phyloP scores from a whole-genome alignment of 2,113 vertebrate species.

The Ploceus nigricollis region DNA sequence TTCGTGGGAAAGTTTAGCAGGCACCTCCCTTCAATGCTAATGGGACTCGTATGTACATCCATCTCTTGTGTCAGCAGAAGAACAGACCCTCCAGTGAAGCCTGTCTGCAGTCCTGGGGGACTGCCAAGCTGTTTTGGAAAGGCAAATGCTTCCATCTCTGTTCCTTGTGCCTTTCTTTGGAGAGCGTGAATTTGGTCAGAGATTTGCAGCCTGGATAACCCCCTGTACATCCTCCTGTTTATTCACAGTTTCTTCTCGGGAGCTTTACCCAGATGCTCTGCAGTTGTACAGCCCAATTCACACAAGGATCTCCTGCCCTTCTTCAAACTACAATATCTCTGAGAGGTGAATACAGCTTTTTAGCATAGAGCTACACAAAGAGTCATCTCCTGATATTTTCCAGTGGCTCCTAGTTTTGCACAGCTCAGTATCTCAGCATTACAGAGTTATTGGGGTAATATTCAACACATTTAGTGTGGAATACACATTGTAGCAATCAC shows the following conservation, averaged over 20 bases:
- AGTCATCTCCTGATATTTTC: not conserved
- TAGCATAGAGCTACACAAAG: not conserved
- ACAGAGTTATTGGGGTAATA: not conserved
- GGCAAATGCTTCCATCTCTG: not conserved
- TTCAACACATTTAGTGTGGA: not conserved
- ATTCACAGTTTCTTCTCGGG: not conserved
- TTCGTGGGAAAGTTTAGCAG: conserved; percentile 31
- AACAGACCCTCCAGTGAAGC: conserved; percentile 9
- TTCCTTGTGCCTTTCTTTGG: not conserved
- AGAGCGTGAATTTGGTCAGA: not conserved
- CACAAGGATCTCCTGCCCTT: not conserved
- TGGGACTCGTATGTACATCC: conserved; percentile 22
- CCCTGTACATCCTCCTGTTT: not conserved
- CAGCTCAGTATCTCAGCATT: not conserved
- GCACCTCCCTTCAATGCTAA: conserved; percentile 28
- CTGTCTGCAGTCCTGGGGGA: not conserved
- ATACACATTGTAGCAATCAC: not conserved
- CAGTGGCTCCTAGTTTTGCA: not conserved
- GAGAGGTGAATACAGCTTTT: not conserved
- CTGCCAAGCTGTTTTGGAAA: conserved; percentile 13
- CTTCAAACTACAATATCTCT: not conserved
- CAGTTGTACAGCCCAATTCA: not conserved
- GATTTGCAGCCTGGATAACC: not conserved
- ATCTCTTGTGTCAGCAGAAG: conserved; percentile 43
- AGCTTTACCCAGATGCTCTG: not conserved